phyloP scores from a whole-genome alignment of 92 coral and sea anemone genomes.

The Micromussa lordhowensis region DNA sequence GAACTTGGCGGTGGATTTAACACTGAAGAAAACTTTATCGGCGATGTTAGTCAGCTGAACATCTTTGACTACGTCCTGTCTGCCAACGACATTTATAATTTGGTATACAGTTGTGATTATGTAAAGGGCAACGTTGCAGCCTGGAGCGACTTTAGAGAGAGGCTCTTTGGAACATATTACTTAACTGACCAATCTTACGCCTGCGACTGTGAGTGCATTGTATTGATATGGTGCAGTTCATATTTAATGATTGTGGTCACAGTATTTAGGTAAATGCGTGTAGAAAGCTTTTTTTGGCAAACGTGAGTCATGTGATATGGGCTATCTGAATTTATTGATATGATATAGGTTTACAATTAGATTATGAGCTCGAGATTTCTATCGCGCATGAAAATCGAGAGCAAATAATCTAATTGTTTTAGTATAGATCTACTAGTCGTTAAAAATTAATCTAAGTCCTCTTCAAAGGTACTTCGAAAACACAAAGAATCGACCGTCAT shows the following conservation, averaged over 20 bases:
- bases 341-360: no score
- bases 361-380: no score
- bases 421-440: no score
- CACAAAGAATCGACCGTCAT: no score
- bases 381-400: no score
- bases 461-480: no score
- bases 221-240: neutral
- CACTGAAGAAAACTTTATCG: conserved; percentile 76
- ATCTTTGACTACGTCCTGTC: conserved; percentile 73
- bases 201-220: conserved; percentile 73
- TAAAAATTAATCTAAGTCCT: no score
- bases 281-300: no score
- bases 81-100: conserved; percentile 70
- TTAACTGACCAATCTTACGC: conserved; percentile 74
- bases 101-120: conserved; percentile 74
- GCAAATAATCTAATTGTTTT: no score
- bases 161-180: conserved; percentile 65
- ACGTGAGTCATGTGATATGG: neutral
- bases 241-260: neutral
- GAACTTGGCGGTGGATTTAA: conserved; percentile 83
- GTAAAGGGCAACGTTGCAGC: conserved; percentile 79
- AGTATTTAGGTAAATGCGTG: neutral
- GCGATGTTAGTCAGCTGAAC: conserved; percentile 85
- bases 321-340: no score
- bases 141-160: conserved; percentile 87